phyloP scores from a whole-genome alignment of 2,797 vertebrate genomes.

The Acipenser oxyrinchus region DNA sequence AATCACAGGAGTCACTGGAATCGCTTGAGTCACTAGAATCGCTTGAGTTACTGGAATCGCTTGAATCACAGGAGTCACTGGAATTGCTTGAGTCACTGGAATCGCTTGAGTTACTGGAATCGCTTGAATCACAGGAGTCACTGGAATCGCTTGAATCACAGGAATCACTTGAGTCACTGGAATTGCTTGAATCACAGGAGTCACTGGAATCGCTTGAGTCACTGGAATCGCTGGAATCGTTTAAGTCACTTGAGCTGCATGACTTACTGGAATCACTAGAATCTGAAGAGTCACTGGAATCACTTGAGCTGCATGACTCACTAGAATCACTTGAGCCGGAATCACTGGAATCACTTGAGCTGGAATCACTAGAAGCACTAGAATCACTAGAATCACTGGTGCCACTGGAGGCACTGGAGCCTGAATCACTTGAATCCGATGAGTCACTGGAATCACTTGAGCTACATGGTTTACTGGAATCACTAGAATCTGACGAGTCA shows the following conservation, averaged over 20 bases:
- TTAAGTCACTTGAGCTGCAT: background rate
- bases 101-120: background rate
- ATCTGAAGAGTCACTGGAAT: background rate
- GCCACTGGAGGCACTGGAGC: too few relatives aligned
- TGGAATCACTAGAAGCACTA: too few relatives aligned
- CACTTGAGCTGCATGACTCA: background rate
- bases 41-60: too few relatives aligned
- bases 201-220: background rate
- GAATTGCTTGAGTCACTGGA: too few relatives aligned
- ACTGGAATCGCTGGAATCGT: too few relatives aligned
- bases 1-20: background rate
- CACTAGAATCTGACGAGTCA: background rate
- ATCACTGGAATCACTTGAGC: background rate
- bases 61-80: background rate
- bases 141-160: too few relatives aligned
- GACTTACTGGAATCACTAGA: background rate
- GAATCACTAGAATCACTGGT: background rate
- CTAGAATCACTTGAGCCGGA: background rate
- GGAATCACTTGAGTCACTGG: background rate
- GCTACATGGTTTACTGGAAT: too few relatives aligned
- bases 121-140: background rate
- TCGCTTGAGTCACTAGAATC: background rate
- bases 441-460: too few relatives aligned
- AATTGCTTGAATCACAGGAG: background rate
- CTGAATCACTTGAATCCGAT: background rate